Evolutionary conservation across 92 coral and sea anemone species (phyloP), one percentile per base, ranked within the genome.

Genomic region (Epizoanthus ramosus): DNA sequence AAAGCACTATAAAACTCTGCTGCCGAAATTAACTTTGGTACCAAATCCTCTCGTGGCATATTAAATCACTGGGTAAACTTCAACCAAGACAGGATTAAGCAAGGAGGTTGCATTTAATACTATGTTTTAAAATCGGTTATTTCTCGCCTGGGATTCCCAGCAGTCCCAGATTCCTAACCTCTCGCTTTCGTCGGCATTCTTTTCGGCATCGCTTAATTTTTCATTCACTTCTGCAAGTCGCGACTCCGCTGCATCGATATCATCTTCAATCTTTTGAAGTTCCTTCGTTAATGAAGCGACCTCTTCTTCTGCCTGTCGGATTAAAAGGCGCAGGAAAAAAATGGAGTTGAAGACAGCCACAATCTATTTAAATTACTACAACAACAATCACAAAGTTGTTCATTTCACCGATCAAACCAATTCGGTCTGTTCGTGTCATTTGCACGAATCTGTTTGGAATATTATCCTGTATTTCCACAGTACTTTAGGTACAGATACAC

Each of bases 121-220:
- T 5, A 7, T 17, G 5, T 37, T 37, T 37, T 37, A 37, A 31
- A 50, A 24, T 39, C 5, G 3, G 15, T 50, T 13, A 13, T 43
- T 43, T 63, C 14, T 21, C 9, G 24, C 8, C 17, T 23, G 17
- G 52, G 35, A 56, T 57, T 19, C 52, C 37, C 79, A 41, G 17
- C 58, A 61, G 67, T 71, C 3, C 57, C 57, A 57, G 50, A 10
- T 16, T 8, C 63, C 91, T 61, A 4, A 97, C 99, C 99, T 87
- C 75, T 97, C 99, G 79, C 99, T 97, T 74, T 97, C 99, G 66
- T 97, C 99, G 52, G 99, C 99, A 63, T 90, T 94, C 74, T 92
- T 91, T 85, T 97, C 99, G 19, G 99, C 99, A 21, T 85, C 85
- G 53, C 89, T 83, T 33, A 97, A 88, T 57, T 90, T 85, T 64